phyloP scores from a whole-genome alignment of 2,113 vertebrate species.

The Amphiprion percula region DNA sequence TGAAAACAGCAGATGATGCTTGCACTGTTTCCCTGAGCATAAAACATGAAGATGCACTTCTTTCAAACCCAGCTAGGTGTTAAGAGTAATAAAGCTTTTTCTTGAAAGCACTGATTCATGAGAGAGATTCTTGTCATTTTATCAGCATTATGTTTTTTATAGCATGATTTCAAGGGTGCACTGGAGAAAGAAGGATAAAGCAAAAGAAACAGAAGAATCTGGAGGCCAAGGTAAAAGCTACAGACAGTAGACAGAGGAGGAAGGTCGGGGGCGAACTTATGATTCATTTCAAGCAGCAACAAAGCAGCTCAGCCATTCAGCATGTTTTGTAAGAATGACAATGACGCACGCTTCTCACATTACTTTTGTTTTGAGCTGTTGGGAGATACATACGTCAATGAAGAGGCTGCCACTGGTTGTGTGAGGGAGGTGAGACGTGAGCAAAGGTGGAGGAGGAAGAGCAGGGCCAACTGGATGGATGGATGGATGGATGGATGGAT shows the following conservation, averaged over 20 bases:
- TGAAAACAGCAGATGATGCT: constrained; percentile 18
- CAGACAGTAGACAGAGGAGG: neutral
- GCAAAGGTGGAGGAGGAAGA: constrained; percentile 24
- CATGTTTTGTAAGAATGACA: neutral
- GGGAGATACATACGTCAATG: constrained; percentile 9
- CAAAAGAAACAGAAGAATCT: neutral
- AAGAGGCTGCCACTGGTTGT: constrained; percentile 8
- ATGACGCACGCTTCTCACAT: neutral
- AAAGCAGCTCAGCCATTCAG: neutral
- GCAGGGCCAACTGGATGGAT: constrained; percentile 24
- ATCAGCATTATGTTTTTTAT: neutral
- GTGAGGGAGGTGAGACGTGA: constrained; percentile 34
- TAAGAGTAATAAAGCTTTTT: neutral
- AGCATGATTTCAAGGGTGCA: neutral
- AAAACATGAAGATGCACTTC: neutral
- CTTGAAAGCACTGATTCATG: neutral
- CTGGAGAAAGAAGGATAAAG: neutral
- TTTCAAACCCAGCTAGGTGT: constrained; percentile 8
- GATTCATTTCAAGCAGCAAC: constrained; percentile 36
- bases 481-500: neutral
- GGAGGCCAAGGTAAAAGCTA: constrained; percentile 3
- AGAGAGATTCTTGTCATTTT: constrained; percentile 3
- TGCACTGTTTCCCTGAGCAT: neutral
- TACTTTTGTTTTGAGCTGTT: neutral
- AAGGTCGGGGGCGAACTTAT: neutral